Conservation (phyloP, 2,797 vertebrate genomes). For the Fistularia tabacaria region DNA sequence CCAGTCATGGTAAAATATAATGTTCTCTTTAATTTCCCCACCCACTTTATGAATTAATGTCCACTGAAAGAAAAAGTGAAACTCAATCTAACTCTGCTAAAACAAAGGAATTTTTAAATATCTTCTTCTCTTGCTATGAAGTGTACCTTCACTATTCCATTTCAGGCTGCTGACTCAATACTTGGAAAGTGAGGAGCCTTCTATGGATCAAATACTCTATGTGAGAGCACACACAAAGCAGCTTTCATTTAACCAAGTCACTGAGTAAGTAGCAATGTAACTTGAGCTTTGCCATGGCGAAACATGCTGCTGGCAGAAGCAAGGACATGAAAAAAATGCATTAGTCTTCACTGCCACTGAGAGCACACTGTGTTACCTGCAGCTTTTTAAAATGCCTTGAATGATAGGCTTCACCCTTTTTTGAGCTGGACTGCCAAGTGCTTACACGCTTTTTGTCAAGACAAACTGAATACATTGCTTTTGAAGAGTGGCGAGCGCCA, state of each 20-base stretch:
- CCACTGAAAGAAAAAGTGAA: conserved; percentile 9
- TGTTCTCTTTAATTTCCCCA: too few relatives aligned
- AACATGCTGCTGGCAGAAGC: conserved; percentile 50
- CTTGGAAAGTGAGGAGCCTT: conserved; percentile 33
- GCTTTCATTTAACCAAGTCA: conserved; percentile 54
- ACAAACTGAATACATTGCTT: conserved; percentile 65
- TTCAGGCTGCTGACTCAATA: conserved; percentile 42
- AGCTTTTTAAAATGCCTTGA: conserved; percentile 50
- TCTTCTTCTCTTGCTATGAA: conserved; percentile 1
- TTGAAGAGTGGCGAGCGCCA: conserved; percentile 52
- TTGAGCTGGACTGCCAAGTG: conserved; percentile 47
- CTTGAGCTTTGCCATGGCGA: conserved; percentile 57
- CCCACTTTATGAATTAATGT: too few relatives aligned
- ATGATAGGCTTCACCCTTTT: conserved; percentile 58
- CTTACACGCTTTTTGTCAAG: conserved; percentile 54
- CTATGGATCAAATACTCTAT: conserved; percentile 47
- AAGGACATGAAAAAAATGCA: conserved; percentile 42
- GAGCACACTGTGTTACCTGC: conserved; percentile 49
- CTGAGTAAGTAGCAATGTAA: conserved; percentile 45
- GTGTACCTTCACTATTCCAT: conserved; percentile 1
- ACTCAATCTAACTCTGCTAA: neutral
- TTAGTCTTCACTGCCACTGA: conserved; percentile 56
- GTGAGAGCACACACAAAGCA: conserved; percentile 47
- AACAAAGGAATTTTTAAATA: neutral
- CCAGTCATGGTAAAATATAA: neutral